Evolutionary conservation across 2,888 invertebrate species (phyloP).

Genomic region (Cybosia mesomella): DNA sequence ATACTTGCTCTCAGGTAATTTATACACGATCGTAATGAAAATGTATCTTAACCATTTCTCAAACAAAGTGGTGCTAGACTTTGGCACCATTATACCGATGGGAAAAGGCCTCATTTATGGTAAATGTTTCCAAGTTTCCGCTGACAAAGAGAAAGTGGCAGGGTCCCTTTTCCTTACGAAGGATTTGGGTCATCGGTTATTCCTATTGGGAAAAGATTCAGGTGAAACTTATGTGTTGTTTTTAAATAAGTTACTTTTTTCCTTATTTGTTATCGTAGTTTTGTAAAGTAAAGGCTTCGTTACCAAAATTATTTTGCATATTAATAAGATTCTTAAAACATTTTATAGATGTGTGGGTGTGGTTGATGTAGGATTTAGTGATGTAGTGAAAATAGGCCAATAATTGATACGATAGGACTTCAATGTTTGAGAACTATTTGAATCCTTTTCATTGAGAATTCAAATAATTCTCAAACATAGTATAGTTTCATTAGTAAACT

Average conservation of each 20-base stretch:
- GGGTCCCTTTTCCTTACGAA: constrained; percentile 62
- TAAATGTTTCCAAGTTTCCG: constrained; percentile 69
- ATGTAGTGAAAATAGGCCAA: no score
- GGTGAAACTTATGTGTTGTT: constrained; percentile 45
- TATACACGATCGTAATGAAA: constrained; percentile 67
- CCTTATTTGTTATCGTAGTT: background rate
- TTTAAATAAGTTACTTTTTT: constrained; percentile 26
- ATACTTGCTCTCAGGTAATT: constrained; percentile 50
- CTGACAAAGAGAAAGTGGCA: constrained; percentile 72
- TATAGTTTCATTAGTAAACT: no score
- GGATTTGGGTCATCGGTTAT: constrained; percentile 78
- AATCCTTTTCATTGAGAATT: no score
- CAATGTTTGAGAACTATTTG: no score
- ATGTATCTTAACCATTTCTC: constrained; percentile 76
- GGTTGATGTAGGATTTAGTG: no score
- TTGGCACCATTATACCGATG: constrained; percentile 53
- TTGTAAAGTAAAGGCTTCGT: background rate
- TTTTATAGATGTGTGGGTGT: background rate
- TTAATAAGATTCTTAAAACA: background rate
- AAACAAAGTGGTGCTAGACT: constrained; percentile 58
- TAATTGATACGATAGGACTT: no score
- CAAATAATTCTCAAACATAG: no score
- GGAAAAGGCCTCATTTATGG: constrained; percentile 66
- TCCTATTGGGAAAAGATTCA: constrained; percentile 58
- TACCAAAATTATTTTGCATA: constrained; percentile 1